Evolutionary conservation across 1,140 invertebrate genomes (phyloP).

Genomic region (Cydia pomonella): DNA sequence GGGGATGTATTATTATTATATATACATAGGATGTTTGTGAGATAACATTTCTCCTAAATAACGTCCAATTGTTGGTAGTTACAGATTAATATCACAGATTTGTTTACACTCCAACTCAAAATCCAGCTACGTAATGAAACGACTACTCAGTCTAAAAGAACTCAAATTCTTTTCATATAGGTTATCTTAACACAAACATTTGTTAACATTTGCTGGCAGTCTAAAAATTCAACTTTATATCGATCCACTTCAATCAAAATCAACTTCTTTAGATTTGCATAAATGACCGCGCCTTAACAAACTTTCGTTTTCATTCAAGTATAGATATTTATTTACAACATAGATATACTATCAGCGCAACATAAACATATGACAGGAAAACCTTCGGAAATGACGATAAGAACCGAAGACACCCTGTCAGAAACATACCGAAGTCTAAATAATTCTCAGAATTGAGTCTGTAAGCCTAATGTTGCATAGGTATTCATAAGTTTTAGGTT

Average conservation of each 20-base stretch:
- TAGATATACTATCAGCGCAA: too few relatives aligned
- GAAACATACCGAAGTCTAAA: too few relatives aligned
- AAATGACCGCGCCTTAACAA: not conserved
- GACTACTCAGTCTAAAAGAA: not conserved
- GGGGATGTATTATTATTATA: too few relatives aligned
- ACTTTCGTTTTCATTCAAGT: too few relatives aligned
- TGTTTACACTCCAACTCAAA: not conserved
- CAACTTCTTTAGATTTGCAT: not conserved
- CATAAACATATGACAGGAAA: too few relatives aligned
- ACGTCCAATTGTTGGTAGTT: not conserved
- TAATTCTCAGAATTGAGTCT: too few relatives aligned
- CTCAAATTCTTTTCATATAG: not conserved
- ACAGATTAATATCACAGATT: conserved; percentile 8
- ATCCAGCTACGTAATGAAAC: not conserved
- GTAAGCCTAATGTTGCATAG: too few relatives aligned
- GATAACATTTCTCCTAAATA: not conserved
- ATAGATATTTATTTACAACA: too few relatives aligned
- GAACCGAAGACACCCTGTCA: too few relatives aligned
- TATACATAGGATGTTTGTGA: not conserved
- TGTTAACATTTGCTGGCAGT: not conserved
- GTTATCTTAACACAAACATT: not conserved
- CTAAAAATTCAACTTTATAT: not conserved
- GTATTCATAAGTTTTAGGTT: too few relatives aligned
- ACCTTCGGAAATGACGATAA: too few relatives aligned
- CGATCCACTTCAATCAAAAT: not conserved